Conservation (phyloP, 2,113 vertebrate species). For the Hippocampus mohnikei region DNA sequence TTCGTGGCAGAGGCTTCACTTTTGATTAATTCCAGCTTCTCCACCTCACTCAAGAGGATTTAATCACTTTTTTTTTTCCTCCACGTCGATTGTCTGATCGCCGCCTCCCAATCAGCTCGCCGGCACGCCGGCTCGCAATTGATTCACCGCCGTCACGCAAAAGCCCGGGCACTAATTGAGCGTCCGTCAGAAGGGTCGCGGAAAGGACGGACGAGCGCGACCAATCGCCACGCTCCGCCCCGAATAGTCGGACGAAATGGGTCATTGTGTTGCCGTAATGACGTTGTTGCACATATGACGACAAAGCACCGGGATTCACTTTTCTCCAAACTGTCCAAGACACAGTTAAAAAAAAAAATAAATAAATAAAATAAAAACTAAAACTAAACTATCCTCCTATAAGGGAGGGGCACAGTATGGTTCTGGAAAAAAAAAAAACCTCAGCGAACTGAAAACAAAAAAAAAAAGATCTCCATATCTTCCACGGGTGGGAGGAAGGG, state of each 20-base stretch:
- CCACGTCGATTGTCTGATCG: constrained; percentile 67
- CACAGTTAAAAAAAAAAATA: no score
- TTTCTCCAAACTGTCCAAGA: no score
- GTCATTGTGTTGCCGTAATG: constrained; percentile 42
- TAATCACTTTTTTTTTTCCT: constrained; percentile 54
- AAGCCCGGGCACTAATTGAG: constrained; percentile 53
- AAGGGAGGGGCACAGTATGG: no score
- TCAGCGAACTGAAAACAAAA: no score
- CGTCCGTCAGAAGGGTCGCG: constrained; percentile 40
- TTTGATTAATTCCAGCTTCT: constrained; percentile 64
- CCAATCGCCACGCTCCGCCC: constrained; percentile 33
- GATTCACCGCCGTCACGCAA: constrained; percentile 64
- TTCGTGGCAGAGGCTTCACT: constrained; percentile 44
- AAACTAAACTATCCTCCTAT: no score
- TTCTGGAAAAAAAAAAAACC: no score
- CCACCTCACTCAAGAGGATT: constrained; percentile 59
- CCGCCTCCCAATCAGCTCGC: constrained; percentile 59
- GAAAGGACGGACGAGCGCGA: constrained; percentile 17
- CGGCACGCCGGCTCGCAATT: constrained; percentile 31
- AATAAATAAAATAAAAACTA: no score
- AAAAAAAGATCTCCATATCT: no score
- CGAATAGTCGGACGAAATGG: constrained; percentile 35
- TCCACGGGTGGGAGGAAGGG: no score
- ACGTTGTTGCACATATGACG: constrained; percentile 40
- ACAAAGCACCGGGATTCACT: no score